Conservation (phyloP, 1,140 invertebrate species). For the Neuroterus valhalla region DNA sequence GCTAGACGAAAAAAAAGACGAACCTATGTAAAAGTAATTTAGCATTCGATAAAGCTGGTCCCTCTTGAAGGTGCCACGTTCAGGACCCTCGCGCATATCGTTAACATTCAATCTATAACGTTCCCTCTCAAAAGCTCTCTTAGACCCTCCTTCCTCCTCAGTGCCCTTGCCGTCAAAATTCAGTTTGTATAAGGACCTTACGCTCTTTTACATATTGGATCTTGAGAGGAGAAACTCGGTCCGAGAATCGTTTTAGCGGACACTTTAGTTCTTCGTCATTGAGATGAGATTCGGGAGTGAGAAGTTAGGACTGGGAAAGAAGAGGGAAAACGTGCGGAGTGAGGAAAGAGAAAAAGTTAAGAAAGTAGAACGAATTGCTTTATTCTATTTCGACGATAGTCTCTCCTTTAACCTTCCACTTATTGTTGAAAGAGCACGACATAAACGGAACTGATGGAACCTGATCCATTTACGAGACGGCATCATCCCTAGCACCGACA, state of each 20-base stretch:
- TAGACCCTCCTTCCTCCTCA: conserved; percentile 5
- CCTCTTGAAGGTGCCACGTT: too few species aligned
- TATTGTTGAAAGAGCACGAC: conserved; percentile 23
- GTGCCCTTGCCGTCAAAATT: conserved; percentile 37
- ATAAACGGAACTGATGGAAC: conserved; percentile 39
- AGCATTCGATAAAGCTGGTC: too few species aligned
- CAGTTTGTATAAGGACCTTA: conserved; percentile 56
- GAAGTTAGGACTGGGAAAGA: neutral
- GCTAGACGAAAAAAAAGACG: too few species aligned
- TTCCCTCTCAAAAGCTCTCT: neutral
- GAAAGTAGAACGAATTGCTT: conserved; percentile 23
- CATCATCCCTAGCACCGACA: conserved; percentile 14
- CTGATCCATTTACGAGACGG: conserved; percentile 41
- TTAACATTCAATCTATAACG: conserved; percentile 10
- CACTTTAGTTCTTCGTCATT: conserved; percentile 39
- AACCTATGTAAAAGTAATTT: too few species aligned
- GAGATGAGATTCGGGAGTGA: conserved; percentile 37
- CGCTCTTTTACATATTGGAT: conserved; percentile 58
- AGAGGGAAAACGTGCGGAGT: neutral
- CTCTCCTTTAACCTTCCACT: conserved; percentile 11
- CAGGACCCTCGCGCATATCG: neutral
- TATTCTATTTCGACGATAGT: conserved; percentile 22
- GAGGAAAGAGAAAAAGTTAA: neutral
- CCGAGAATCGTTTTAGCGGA: conserved; percentile 37
- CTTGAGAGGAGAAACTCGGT: conserved; percentile 35